Evolutionary conservation across 2,888 invertebrate species (phyloP).

Genomic region (Tortrix viridana): DNA sequence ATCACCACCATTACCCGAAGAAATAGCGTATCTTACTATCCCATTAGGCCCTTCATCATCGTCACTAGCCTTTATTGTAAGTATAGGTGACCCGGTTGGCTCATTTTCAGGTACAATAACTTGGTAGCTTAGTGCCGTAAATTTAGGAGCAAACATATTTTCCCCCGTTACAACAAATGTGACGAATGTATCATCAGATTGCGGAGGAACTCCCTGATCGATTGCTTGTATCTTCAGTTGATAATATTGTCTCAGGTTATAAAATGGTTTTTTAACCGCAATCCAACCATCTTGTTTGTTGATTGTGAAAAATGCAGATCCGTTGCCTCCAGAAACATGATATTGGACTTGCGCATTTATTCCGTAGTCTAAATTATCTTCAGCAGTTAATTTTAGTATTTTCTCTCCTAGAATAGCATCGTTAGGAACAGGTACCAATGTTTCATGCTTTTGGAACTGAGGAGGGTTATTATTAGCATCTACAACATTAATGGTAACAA

Average conservation of each 20-base stretch:
- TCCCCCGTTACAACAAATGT: conserved; percentile 93
- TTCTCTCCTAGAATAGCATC: conserved; percentile 88
- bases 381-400: conserved; percentile 89
- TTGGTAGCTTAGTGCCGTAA: conserved; percentile 93
- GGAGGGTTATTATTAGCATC: conserved; percentile 97
- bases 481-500: conserved; percentile 93
- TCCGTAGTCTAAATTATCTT: conserved; percentile 92
- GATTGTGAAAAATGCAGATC: conserved; percentile 88
- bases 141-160: conserved; percentile 91
- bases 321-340: conserved; percentile 89
- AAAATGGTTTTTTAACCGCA: conserved; percentile 85
- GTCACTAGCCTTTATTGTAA: conserved; percentile 93
- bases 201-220: conserved; percentile 95
- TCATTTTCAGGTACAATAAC: conserved; percentile 97
- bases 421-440: conserved; percentile 92
- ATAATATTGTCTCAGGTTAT: conserved; percentile 86
- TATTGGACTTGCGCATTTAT: conserved; percentile 96
- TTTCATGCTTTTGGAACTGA: conserved; percentile 89
- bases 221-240: conserved; percentile 89
- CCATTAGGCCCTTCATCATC: conserved; percentile 95
- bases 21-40: conserved; percentile 92
- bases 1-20: conserved; percentile 91
- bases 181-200: conserved; percentile 89
- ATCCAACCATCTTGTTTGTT: conserved; percentile 93
- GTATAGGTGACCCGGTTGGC: conserved; percentile 92